Percentiles rank a stretch among this genome's conserved stretches.
These are phyloP conservation scores for Chaunax sp. DNA, from an alignment of 2,797 vertebrate species.

Conservation along the genomic window DNA sequence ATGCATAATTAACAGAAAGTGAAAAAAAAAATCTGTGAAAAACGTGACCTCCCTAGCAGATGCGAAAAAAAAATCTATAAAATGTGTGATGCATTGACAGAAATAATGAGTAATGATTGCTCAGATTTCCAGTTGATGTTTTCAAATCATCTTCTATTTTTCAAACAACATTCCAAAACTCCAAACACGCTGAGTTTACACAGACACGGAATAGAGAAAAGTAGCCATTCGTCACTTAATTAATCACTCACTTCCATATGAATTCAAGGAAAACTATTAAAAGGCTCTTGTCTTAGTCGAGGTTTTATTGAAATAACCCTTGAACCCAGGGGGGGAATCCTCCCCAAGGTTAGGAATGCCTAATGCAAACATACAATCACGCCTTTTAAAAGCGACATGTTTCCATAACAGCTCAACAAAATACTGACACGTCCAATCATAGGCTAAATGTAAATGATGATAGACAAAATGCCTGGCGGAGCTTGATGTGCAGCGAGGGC, in stretches of 20 bases:
- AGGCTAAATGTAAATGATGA: slow-evolving; percentile 56
- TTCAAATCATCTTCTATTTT: too few relatives aligned
- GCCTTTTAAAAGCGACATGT: slow-evolving; percentile 51
- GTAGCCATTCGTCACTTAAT: background rate
- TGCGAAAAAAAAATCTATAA: too few relatives aligned
- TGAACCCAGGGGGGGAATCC: slow-evolving; percentile 31
- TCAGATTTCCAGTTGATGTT: too few relatives aligned
- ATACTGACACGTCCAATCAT: slow-evolving; percentile 63
- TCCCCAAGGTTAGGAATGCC: slow-evolving; percentile 52
- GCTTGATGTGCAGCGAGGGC: slow-evolving; percentile 47
- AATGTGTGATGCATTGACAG: too few relatives aligned
- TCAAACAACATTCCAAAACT: too few relatives aligned
- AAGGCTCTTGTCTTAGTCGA: slow-evolving; percentile 19
- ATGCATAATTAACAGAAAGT: too few relatives aligned
- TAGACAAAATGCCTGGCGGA: slow-evolving; percentile 60
- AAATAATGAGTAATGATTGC: too few relatives aligned
- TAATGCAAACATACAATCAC: slow-evolving; percentile 64
- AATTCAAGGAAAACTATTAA: slow-evolving; percentile 32
- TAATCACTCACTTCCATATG: slow-evolving; percentile 18
- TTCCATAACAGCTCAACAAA: slow-evolving; percentile 53
- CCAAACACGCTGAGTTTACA: background rate
- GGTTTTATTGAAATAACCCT: slow-evolving; percentile 53
- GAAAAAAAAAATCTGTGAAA: too few relatives aligned
- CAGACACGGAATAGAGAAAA: too few relatives aligned
- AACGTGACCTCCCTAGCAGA: too few relatives aligned